Evolutionary conservation across 2,113 vertebrate genomes (phyloP), one percentile per base, ranked within the genome.

Genomic region (Rhabdomys dilectus): DNA sequence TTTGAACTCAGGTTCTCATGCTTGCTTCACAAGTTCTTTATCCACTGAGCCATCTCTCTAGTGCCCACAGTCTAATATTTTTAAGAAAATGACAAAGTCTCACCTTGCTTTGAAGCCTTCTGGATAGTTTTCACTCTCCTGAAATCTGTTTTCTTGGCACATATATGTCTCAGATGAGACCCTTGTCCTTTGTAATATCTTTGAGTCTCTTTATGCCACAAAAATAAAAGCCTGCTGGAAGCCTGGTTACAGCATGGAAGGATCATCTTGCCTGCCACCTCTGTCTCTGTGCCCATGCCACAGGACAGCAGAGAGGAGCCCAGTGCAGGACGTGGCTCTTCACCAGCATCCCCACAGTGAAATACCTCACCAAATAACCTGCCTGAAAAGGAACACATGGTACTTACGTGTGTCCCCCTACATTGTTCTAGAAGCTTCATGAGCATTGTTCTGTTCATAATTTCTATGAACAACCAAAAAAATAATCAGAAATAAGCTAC

Each of bases 401-500:
- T 89, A 1, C 17, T 94, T 89, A 66, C 68, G 8, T 34, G 48
- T 93, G 21, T 82, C 89, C 75, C 34, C 1, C 78, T 31, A 29
- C 19, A 1, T 51, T 56, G 4, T 88, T 94, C 76, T 22, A 64
- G 92, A 92, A 88, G 21, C 15, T 42, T 82, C 45, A 17, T 51
- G 58, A 56, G 3, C 1, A 6, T 81, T 78, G 82, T 90, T 94
- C 85, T 77, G 51, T 91, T 58, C 80, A 19, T 93, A 85, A 70
- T 64, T 92, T 75, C 92, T 72, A 92, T 92, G 56, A 48, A 80
- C n/a, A 95, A 85, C 10, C 31, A 64, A 60, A 77, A 77, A 39
- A 93, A 0, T 93, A 93, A 0, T 93, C 94, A 89, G 91, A 91
- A 75, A 88, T 48, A 93, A 87, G 60, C 66, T 87, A 16, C 39